Conservation (phyloP, 2,888 invertebrate species). For the Caenorhabditis sp. region DNA sequence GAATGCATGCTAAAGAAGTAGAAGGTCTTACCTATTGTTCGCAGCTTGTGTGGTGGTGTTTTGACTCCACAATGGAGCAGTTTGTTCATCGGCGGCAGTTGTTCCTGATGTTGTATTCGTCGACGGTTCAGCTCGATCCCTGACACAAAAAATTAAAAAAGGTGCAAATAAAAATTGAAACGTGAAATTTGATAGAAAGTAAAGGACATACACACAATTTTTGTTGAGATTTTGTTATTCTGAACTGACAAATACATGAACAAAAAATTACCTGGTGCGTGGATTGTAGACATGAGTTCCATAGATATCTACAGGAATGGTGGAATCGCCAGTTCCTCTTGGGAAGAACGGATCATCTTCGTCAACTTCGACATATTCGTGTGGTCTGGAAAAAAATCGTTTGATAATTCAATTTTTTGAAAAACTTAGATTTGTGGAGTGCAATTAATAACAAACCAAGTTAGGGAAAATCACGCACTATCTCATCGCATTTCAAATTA, state of each 20-base stretch:
- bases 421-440: conserved; percentile 1
- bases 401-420: not conserved
- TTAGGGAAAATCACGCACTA: not conserved
- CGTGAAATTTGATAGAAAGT: not conserved
- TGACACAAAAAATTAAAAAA: conserved; percentile 18
- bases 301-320: conserved; percentile 70
- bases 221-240: no score
- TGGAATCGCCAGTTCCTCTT: conserved; percentile 54
- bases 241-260: not conserved
- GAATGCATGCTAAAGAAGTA: not conserved
- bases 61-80: conserved; percentile 49
- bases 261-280: conserved; percentile 55
- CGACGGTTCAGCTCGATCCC: conserved; percentile 59
- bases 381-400: conserved; percentile 51
- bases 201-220: conserved; percentile 3
- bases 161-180: not conserved
- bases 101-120: conserved; percentile 60
- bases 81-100: conserved; percentile 39
- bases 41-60: conserved; percentile 17
- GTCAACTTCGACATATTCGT: conserved; percentile 68
- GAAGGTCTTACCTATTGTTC: conserved; percentile 23
- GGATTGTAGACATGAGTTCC: conserved; percentile 71
- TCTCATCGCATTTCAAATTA: not conserved
- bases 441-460: not conserved
- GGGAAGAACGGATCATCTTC: conserved; percentile 71